These are phyloP conservation scores for Felis catus DNA, from an alignment of 2,113 vertebrate species.

Conservation along the genomic window DNA sequence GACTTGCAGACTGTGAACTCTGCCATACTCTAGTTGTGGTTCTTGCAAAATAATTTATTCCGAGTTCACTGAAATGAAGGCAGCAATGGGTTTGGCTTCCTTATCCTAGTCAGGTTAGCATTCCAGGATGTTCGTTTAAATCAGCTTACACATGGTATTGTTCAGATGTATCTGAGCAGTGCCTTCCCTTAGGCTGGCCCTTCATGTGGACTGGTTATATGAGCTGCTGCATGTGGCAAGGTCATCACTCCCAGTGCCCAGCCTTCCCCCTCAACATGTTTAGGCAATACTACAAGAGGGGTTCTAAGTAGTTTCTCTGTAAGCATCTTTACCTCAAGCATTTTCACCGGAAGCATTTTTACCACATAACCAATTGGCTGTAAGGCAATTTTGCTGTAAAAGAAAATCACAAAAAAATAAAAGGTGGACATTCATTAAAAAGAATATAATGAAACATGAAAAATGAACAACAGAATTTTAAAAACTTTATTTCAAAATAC, in stretches of 20 bases:
- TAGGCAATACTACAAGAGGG: neutral
- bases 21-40: neutral
- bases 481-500: neutral
- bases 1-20: slow-evolving; percentile 15
- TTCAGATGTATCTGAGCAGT: neutral
- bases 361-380: neutral
- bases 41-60: neutral
- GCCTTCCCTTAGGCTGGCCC: neutral
- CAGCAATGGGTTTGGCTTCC: neutral
- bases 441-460: neutral
- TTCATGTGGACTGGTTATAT: neutral
- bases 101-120: neutral
- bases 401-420: neutral
- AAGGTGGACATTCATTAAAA: neutral
- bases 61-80: neutral
- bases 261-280: neutral
- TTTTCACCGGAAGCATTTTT: neutral
- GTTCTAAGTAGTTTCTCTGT: neutral
- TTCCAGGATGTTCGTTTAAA: neutral
- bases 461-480: neutral
- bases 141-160: neutral
- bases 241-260: neutral
- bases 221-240: neutral
- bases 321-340: neutral
- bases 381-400: neutral